phyloP scores from a whole-genome alignment of 2,888 invertebrate species.

The Pecten maximus region DNA sequence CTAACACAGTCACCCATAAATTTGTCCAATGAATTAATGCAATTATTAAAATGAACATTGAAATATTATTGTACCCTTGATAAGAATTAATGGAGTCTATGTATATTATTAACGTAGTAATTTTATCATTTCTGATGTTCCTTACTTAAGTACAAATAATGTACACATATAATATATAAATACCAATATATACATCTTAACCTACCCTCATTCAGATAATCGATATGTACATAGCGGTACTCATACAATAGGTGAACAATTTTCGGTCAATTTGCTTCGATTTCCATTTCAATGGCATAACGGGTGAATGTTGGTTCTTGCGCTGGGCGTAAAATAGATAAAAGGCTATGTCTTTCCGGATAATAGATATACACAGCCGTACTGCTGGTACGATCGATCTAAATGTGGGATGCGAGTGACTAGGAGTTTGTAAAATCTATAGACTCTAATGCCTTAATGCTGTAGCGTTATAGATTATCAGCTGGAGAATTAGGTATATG shows the following conservation, averaged over 20 bases:
- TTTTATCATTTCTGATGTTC: no score
- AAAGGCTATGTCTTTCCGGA: conserved; percentile 8
- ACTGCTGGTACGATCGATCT: neutral
- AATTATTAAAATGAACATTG: no score
- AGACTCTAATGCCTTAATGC: neutral
- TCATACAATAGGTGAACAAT: neutral
- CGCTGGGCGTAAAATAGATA: neutral
- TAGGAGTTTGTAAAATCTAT: neutral
- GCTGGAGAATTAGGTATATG: neutral
- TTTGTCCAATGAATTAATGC: no score
- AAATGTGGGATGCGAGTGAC: neutral
- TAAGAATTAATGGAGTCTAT: no score
- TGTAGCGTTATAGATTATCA: neutral
- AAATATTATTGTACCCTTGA: no score
- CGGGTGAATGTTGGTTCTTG: neutral
- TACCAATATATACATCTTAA: neutral
- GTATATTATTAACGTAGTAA: no score
- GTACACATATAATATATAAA: no score
- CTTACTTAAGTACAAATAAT: no score
- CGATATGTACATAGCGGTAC: neutral
- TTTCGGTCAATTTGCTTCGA: neutral
- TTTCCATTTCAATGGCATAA: neutral
- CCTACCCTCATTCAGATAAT: neutral
- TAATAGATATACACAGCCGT: neutral
- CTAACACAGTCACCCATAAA: no score